A percentile compares a stretch with the other conserved stretches of the same genome.
Conservation (phyloP, 2,797 vertebrate genomes). For the Hippopotamyrus pictus region DNA sequence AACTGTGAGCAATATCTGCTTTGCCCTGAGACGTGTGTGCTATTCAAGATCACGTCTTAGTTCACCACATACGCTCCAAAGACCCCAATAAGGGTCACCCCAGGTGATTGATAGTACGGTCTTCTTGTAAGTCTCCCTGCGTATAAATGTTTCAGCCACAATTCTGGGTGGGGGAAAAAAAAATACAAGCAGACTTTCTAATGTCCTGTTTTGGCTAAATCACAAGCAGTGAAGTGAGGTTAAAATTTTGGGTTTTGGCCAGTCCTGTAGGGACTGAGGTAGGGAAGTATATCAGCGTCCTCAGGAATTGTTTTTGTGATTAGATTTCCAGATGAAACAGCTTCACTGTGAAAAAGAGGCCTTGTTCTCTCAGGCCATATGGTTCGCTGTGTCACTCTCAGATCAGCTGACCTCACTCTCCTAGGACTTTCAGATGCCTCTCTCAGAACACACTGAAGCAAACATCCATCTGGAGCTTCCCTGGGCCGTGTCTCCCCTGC, state of each 20-base stretch:
- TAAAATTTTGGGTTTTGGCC: constrained; percentile 11
- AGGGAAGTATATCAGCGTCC: not conserved
- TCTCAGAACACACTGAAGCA: constrained; percentile 36
- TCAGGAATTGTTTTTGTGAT: constrained; percentile 5
- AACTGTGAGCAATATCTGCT: not conserved
- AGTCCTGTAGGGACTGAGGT: constrained; percentile 52
- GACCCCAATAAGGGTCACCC: not conserved
- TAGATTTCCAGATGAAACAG: constrained; percentile 14
- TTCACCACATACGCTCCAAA: not conserved
- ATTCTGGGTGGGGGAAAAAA: not conserved
- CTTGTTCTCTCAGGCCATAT: constrained; percentile 9
- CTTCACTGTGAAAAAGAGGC: not conserved
- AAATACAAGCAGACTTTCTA: not conserved
- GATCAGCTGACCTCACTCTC: constrained; percentile 10
- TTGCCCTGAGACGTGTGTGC: not conserved
- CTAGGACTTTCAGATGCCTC: not conserved
- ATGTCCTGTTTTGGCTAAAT: not conserved
- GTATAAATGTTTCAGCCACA: not conserved
- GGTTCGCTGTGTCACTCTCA: not conserved
- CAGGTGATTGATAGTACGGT: not conserved
- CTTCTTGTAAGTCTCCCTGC: not conserved
- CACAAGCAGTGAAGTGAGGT: not conserved
- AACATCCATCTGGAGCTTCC: not conserved
- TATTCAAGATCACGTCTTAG: not conserved
- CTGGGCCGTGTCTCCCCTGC: constrained; percentile 37